Evolutionary conservation across 2,797 vertebrate genomes (phyloP).

Genomic region (Danio albolineatus): DNA sequence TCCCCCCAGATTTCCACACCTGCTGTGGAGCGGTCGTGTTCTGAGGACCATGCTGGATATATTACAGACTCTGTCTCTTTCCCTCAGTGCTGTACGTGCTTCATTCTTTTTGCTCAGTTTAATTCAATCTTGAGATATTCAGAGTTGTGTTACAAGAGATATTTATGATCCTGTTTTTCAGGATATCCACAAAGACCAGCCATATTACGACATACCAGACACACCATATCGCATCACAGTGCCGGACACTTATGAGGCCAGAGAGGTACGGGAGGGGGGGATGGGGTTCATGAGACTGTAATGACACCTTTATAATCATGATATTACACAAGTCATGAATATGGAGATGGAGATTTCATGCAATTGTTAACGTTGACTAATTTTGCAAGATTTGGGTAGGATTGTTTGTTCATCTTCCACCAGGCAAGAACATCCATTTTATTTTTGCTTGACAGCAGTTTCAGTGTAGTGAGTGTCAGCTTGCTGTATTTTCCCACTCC

Average conservation of each 20-base stretch:
- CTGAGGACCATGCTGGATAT: constrained; percentile 98
- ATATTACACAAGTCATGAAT: too few relatives aligned
- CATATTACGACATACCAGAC: constrained; percentile 96
- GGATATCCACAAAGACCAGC: constrained; percentile 99
- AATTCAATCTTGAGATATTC: neutral
- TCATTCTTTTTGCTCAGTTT: neutral
- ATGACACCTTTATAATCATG: too few relatives aligned
- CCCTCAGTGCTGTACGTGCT: constrained; percentile 67
- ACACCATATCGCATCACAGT: constrained; percentile 95
- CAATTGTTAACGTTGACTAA: too few relatives aligned
- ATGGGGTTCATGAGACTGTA: too few relatives aligned
- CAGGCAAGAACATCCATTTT: too few relatives aligned
- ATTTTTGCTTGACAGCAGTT: too few relatives aligned
- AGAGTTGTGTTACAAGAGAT: neutral
- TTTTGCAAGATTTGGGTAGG: too few relatives aligned
- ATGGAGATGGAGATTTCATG: too few relatives aligned
- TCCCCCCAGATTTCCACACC: constrained; percentile 88
- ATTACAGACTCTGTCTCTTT: constrained; percentile 93
- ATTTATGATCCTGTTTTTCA: constrained; percentile 6
- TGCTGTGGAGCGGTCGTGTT: constrained; percentile 97
- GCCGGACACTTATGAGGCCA: constrained; percentile 93
- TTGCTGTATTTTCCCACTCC: too few relatives aligned
- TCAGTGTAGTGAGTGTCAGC: too few relatives aligned
- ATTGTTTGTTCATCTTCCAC: too few relatives aligned
- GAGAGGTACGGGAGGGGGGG: too few relatives aligned